Evolutionary conservation across 2,888 invertebrate genomes (phyloP), one percentile per base, ranked within the genome.

Genomic region (Globia sparganii): DNA sequence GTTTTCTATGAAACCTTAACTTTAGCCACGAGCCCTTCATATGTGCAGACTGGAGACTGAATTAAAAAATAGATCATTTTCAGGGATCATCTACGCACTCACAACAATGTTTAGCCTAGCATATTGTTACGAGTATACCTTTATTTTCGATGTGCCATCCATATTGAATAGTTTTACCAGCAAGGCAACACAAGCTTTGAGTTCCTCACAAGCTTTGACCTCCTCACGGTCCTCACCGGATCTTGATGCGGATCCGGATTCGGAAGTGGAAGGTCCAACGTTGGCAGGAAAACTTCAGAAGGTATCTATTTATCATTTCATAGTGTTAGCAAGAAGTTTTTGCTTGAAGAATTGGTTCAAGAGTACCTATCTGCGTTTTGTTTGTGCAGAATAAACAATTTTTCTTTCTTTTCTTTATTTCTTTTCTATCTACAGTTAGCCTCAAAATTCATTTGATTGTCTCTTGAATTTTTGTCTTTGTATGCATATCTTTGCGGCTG

Each of bases 1-100:
- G n/a, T 43, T 43, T 43, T 43, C 15, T 43, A 43, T 0, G 43
- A 43, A 4, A 43, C 4, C 43, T 0, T 43, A 43, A 4, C 11
- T 15, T 43, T 43, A 43, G 15, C 15, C 43, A 3, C 40, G 2
- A 40, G 40, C 13, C 40, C 40, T 40, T 40, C 40, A 40, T 40
- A 40, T 13, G 40, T 11, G 11, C 40, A 40, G 40, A 40, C 40
- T 40, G 40, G 15, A 15, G 15, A 2, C 15, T 43, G 15, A 43
- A 15, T 43, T 2, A 43, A 43, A 43, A 43, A 43, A 43, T 43
- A 15, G 0, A 43, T 43, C 0, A 15, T 53, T 73, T 86, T 58
- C 75, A 86, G 85, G 31, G 2, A 65, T 64, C 15, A 6, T 79
- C 9, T 64, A 70, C n/a, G 31, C 34, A 13, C 0, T 82, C 3